Evolutionary conservation across 2,797 vertebrate species (phyloP).

Genomic region (Rhinoraja longicauda): DNA sequence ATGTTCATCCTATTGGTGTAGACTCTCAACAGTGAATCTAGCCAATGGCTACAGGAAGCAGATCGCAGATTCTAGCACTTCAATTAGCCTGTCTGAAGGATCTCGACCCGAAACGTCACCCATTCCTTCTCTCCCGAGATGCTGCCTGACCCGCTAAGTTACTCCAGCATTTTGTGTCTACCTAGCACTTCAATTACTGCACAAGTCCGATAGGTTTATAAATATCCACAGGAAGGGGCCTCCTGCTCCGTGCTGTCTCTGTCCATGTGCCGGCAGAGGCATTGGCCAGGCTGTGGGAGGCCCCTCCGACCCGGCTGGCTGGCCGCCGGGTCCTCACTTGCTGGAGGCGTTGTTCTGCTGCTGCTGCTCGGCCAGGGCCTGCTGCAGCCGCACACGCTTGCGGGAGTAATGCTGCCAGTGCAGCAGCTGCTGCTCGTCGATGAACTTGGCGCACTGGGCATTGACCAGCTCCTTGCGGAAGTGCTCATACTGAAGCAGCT

Average conservation of each 20-base stretch:
- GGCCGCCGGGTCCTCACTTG: conserved; percentile 60
- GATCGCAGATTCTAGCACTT: background rate
- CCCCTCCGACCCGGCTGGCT: too few species aligned
- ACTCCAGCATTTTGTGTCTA: too few species aligned
- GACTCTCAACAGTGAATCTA: background rate
- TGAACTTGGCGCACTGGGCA: conserved; percentile 94
- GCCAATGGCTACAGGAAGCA: background rate
- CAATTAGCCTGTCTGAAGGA: too few species aligned
- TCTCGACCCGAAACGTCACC: too few species aligned
- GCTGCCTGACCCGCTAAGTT: too few species aligned
- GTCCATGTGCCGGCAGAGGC: background rate
- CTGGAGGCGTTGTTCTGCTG: conserved; percentile 70
- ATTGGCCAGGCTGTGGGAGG: too few species aligned
- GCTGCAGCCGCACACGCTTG: conserved; percentile 86
- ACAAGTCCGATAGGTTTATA: background rate
- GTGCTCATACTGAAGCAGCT: conserved; percentile 92
- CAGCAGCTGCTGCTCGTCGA: conserved; percentile 94
- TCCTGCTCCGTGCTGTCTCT: background rate
- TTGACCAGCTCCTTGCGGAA: conserved; percentile 96
- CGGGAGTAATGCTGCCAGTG: conserved; percentile 97
- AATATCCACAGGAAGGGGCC: background rate
- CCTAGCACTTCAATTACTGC: background rate
- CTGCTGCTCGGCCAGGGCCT: conserved; percentile 87
- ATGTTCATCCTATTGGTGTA: background rate
- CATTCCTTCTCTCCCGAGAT: too few species aligned